Base-by-base conservation (phyloP, 64 coral and sea anemone species). In the Montipora capricornis region DNA sequence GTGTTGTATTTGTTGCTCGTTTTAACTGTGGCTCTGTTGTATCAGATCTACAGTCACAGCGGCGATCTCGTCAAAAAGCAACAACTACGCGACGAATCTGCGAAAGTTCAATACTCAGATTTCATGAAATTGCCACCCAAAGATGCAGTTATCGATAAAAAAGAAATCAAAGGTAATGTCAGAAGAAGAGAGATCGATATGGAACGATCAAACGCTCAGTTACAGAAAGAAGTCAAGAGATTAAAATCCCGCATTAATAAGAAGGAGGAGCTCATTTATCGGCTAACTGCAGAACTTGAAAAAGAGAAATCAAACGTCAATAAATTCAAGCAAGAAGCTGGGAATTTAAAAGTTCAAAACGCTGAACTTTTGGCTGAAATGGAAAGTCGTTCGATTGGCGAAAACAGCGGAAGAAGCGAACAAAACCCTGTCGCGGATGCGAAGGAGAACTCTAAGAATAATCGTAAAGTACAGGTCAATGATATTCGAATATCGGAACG, bases 401-500 rank as follows among this genome's bases (percentile, higher is more conserved):
- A 88, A 67, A 80, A 80, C 44, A 86, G 89, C 48, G 71, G 85
- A 61, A 50, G 51, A 58, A 8, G 47, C 71, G 47, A 67, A 48
- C 49, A 53, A 17, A 92, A 0, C 62, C 53, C 6, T 11, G 44
- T 60, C 17, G 47, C 4, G 12, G 12, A 26, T 3, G 73, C 1
- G 7, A 89, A 55, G 75, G 88, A 74, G n/a, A 60, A 91, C 17
- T 50, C 53, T 4, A 74, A 80, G 45, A n/a, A 44, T 20, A 79
- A 82, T 49, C 74, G 67, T 62, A 7, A 26, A 14, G 53, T 66
- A 6, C 74, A 77, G 12, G 82, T 87, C 20, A 10, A 3, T 13
- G 68, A 88, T 74, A 80, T 92, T 61, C 60, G 66, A 68, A 81
- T 97, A 66, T 89, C 93, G 8, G 93, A 97, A 71, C 85, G 88